A percentile compares a stretch with the other conserved stretches of the same genome.
These are phyloP conservation scores for Scolopax rusticola DNA, from an alignment of 2,797 vertebrate genomes.

Conservation along the genomic window DNA sequence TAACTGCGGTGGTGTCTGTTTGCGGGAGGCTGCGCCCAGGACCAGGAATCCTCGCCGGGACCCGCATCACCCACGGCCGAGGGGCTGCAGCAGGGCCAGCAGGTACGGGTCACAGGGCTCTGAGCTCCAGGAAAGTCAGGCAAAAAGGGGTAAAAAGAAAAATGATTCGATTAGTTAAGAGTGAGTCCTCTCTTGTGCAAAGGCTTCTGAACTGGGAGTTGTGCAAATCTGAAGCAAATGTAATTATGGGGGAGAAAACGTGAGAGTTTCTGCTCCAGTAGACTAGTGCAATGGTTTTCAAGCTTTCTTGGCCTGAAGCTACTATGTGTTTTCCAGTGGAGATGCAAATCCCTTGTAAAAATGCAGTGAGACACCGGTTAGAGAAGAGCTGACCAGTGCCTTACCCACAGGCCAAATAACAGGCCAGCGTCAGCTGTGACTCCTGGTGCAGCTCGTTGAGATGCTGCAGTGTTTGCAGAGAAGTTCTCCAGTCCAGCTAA, in stretches of 20 bases:
- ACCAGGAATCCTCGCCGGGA: neutral
- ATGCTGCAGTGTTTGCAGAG: neutral
- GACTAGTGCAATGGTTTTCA: neutral
- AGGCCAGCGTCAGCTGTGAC: neutral
- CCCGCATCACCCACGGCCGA: rapidly evolving
- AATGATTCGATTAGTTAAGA: neutral
- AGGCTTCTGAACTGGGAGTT: neutral
- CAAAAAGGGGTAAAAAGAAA: rapidly evolving
- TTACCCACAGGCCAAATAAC: neutral
- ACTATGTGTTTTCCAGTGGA: neutral
- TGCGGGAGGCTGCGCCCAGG: neutral
- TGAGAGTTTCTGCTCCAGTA: neutral
- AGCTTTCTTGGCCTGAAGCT: neutral
- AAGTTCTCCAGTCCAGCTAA: neutral
- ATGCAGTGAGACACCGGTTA: neutral
- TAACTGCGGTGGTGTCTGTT: rapidly evolving
- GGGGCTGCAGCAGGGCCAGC: neutral
- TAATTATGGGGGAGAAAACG: neutral
- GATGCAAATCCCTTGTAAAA: neutral
- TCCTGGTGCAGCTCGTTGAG: neutral
- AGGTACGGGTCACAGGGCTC: neutral
- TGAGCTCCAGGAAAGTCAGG: neutral
- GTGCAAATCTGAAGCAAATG: neutral
- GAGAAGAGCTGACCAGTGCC: neutral
- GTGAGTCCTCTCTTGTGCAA: rapidly evolving